These are phyloP conservation scores for Pseudopipra pipra DNA, from an alignment of 2,113 vertebrate species.

Conservation along the genomic window DNA sequence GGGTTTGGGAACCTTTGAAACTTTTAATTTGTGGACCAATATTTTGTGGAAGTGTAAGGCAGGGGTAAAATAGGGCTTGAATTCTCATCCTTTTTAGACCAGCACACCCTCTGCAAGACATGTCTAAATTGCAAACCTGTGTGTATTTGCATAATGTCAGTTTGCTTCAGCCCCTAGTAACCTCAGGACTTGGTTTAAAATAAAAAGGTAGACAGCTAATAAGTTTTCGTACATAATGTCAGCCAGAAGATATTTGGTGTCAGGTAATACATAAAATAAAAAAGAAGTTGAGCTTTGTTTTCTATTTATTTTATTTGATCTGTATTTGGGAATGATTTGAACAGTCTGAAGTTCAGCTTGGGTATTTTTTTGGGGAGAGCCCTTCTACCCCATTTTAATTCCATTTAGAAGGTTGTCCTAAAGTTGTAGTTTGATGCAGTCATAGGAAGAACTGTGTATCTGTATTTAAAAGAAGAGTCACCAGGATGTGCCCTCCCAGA, in stretches of 20 bases:
- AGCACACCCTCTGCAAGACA: constrained; percentile 78
- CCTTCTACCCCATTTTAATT: constrained; percentile 69
- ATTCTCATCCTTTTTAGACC: constrained; percentile 74
- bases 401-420: constrained; percentile 76
- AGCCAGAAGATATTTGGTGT: constrained; percentile 76
- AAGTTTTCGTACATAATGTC: constrained; percentile 71
- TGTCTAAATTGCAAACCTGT: constrained; percentile 71
- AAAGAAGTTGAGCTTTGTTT: constrained; percentile 68
- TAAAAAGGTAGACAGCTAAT: constrained; percentile 76
- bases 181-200: constrained; percentile 82
- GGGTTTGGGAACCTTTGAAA: constrained; percentile 75
- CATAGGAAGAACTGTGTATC: constrained; percentile 65
- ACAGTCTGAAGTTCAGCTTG: constrained; percentile 72
- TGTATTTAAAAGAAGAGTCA: constrained; percentile 54
- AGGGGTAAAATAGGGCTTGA: constrained; percentile 79
- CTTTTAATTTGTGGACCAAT: constrained; percentile 93
- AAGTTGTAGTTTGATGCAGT: constrained; percentile 61
- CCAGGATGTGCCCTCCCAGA: constrained; percentile 57
- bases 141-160: constrained; percentile 67
- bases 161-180: constrained; percentile 77
- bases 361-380: constrained; percentile 78
- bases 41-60: constrained; percentile 80
- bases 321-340: constrained; percentile 76
- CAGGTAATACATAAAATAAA: constrained; percentile 68
- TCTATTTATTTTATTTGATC: constrained; percentile 78